Percentiles rank a stretch among this genome's conserved stretches.
phyloP scores from a whole-genome alignment of 2,888 invertebrate genomes.

The Rosalia funebris region DNA sequence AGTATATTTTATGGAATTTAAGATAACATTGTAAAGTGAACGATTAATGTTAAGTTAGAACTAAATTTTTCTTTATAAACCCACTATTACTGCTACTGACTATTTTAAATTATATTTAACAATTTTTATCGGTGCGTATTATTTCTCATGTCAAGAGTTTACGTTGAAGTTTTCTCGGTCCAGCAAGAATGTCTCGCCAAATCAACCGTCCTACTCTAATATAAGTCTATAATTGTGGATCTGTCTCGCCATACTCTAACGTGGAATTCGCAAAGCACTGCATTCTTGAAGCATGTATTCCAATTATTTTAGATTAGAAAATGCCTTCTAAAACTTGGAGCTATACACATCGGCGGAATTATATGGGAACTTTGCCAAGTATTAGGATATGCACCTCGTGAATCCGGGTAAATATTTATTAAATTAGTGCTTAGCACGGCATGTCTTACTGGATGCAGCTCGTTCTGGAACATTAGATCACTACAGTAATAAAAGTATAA shows the following conservation, averaged over 20 bases:
- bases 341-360: constrained; percentile 11
- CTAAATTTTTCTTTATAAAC: too few relatives aligned
- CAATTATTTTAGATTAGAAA: constrained; percentile 32
- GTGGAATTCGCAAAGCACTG: constrained; percentile 7
- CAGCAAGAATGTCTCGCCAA: too few relatives aligned
- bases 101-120: too few relatives aligned
- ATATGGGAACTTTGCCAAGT: constrained; percentile 26
- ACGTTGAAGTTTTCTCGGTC: too few relatives aligned
- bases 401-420: constrained; percentile 14
- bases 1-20: too few relatives aligned
- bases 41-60: too few relatives aligned
- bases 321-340: constrained; percentile 6
- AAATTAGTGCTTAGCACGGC: constrained; percentile 13
- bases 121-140: too few relatives aligned
- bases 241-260: constrained; percentile 12
- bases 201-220: too few relatives aligned
- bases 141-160: too few relatives aligned
- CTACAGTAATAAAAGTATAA: background rate
- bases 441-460: background rate
- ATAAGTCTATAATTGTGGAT: constrained; percentile 1
- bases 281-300: constrained; percentile 21
- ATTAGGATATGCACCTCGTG: constrained; percentile 19
- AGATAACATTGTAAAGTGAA: too few relatives aligned
- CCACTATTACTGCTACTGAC: too few relatives aligned
- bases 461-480: background rate